phyloP scores from a whole-genome alignment of 2,888 invertebrate genomes.

The Ischnura elegans region DNA sequence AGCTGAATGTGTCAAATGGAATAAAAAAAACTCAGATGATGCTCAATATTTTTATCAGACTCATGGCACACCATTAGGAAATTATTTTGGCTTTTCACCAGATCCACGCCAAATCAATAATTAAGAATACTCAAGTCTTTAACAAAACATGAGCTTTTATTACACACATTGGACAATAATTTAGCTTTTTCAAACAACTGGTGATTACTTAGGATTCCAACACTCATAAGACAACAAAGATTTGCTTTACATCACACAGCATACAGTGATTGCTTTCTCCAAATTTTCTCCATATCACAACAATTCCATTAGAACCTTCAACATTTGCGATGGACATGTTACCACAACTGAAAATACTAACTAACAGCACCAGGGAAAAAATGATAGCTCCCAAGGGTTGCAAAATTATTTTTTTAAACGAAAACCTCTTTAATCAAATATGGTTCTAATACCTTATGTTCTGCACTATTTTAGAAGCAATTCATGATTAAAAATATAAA shows the following conservation, averaged over 20 bases:
- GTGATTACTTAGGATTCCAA: too few species aligned
- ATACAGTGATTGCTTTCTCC: neutral
- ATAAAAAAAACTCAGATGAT: too few species aligned
- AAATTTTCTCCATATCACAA: neutral
- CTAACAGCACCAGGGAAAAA: neutral
- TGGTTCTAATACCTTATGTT: neutral
- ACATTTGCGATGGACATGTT: neutral
- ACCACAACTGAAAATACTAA: neutral
- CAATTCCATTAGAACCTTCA: neutral
- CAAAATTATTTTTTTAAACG: neutral
- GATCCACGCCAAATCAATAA: too few species aligned
- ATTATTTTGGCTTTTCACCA: too few species aligned
- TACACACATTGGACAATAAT: too few species aligned
- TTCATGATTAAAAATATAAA: neutral
- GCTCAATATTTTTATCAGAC: too few species aligned
- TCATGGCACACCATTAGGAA: too few species aligned
- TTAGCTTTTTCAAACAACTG: too few species aligned
- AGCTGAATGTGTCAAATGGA: too few species aligned
- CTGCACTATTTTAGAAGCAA: neutral
- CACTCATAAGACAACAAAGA: too few species aligned
- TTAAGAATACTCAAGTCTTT: too few species aligned
- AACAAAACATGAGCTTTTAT: too few species aligned
- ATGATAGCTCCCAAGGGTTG: neutral
- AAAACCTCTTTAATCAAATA: neutral
- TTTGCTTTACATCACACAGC: neutral